Conservation (phyloP, 2,888 invertebrate species). For the Rhingia rostrata region DNA sequence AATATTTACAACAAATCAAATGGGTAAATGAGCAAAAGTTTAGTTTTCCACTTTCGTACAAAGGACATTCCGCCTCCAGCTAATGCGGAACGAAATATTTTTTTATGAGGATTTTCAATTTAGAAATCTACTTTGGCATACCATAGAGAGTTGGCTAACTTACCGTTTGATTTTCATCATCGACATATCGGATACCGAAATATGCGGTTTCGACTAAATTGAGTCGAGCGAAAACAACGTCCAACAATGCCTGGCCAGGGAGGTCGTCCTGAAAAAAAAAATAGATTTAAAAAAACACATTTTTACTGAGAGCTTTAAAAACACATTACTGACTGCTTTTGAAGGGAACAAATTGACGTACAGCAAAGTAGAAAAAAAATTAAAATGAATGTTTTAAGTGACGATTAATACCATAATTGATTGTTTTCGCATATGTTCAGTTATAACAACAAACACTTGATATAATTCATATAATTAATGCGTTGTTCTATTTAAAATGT, state of each 20-base stretch:
- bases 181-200: constrained; percentile 96
- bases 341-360: neutral
- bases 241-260: constrained; percentile 94
- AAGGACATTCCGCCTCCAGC: constrained; percentile 26
- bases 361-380: neutral
- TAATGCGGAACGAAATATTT: constrained; percentile 8
- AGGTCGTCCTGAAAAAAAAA: constrained; percentile 90
- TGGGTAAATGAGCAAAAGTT: constrained; percentile 8
- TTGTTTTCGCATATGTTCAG: no score
- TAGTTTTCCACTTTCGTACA: neutral
- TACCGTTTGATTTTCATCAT: constrained; percentile 96
- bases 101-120: neutral
- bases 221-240: constrained; percentile 95
- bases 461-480: no score
- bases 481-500: no score
- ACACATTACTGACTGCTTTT: neutral
- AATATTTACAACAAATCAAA: constrained; percentile 38
- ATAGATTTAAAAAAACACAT: neutral
- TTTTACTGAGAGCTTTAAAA: neutral
- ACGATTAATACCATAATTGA: no score
- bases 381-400: neutral
- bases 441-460: no score
- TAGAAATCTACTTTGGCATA: neutral
- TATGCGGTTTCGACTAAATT: constrained; percentile 98
- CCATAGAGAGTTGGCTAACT: constrained; percentile 80